Evolutionary conservation across 2,113 vertebrate genomes (phyloP).

Genomic region (Glaucomys volans): DNA sequence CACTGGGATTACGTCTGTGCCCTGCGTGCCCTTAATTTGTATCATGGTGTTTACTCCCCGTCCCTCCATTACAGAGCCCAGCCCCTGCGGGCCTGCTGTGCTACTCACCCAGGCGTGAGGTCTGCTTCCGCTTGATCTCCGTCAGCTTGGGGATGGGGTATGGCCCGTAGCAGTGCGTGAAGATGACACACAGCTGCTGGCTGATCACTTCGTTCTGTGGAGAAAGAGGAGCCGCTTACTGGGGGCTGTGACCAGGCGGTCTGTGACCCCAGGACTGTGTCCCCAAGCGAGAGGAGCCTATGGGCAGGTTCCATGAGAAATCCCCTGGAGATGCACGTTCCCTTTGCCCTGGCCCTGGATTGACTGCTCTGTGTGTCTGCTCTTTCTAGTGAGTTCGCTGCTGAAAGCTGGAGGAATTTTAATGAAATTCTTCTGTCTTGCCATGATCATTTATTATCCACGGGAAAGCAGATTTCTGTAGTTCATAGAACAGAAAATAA

Average conservation of each 20-base stretch:
- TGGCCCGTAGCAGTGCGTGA: slow-evolving; percentile 98
- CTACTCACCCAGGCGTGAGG: slow-evolving; percentile 94
- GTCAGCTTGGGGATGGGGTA: slow-evolving; percentile 98
- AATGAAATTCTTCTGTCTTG: neutral
- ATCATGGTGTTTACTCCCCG: fast-evolving
- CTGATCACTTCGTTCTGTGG: slow-evolving; percentile 98
- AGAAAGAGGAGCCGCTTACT: neutral
- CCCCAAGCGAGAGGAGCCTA: neutral
- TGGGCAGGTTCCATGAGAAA: neutral
- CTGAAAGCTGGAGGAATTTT: neutral
- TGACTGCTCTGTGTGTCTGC: neutral
- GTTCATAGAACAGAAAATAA: slow-evolving; percentile 7
- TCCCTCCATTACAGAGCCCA: neutral
- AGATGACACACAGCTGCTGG: slow-evolving; percentile 96
- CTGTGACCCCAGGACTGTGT: fast-evolving
- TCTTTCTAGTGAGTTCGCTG: neutral
- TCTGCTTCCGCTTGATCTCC: slow-evolving; percentile 98
- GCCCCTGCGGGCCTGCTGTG: fast-evolving
- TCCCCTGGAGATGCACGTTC: no score
- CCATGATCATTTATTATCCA: neutral
- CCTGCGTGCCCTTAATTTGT: neutral
- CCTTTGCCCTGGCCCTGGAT: neutral
- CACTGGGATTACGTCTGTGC: no score
- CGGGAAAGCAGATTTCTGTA: neutral
- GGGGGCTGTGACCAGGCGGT: neutral